phyloP scores from a whole-genome alignment of 2,113 vertebrate genomes.

The Pollachius pollachius region DNA sequence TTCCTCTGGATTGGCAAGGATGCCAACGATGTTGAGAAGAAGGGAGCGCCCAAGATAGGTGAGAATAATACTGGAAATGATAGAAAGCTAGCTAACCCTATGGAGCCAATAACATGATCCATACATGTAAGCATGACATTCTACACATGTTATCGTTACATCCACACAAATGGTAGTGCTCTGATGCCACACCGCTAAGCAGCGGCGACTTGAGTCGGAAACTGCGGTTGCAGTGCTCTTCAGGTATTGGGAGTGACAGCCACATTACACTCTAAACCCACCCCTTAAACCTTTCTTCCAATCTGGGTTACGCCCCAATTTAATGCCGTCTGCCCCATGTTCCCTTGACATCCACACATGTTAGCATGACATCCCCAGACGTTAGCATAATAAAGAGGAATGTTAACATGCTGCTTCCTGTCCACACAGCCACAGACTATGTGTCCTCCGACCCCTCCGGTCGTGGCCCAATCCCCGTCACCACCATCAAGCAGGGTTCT shows the following conservation, averaged over 20 bases:
- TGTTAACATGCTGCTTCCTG: not conserved
- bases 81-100: not conserved
- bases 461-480: slow-evolving; percentile 44
- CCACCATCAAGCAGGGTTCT: slow-evolving; percentile 62
- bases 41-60: slow-evolving; percentile 62
- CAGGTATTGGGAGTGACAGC: too few species aligned
- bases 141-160: not conserved
- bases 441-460: slow-evolving; percentile 65
- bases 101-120: not conserved
- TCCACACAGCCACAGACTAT: slow-evolving; percentile 65
- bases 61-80: slow-evolving; percentile 2
- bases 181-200: too few species aligned
- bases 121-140: too few species aligned
- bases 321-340: too few species aligned
- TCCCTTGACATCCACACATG: not conserved
- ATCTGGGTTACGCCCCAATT: too few species aligned
- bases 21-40: slow-evolving; percentile 66
- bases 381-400: not conserved
- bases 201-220: too few species aligned
- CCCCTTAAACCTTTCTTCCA: too few species aligned
- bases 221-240: too few species aligned
- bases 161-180: not conserved
- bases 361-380: too few species aligned
- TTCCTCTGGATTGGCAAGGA: slow-evolving; percentile 73
- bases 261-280: too few species aligned